Evolutionary conservation across 2,888 invertebrate species (phyloP).

Genomic region (Machimus rusticus): DNA sequence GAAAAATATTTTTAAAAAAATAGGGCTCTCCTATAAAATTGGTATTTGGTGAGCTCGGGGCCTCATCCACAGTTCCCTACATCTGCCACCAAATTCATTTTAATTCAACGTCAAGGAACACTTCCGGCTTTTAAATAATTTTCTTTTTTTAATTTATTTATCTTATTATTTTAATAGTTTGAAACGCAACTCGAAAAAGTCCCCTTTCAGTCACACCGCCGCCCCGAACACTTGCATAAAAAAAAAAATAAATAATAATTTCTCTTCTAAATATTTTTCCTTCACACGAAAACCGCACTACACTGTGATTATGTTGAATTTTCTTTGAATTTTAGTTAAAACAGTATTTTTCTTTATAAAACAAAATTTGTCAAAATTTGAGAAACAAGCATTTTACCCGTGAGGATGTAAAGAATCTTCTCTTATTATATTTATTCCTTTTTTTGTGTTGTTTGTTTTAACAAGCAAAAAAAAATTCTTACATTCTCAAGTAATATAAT

Average conservation of each 20-base stretch:
- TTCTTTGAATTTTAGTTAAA: conserved; percentile 8
- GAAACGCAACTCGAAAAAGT: not conserved
- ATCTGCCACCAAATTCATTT: not conserved
- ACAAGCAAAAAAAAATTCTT: not conserved
- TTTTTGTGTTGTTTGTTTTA: conserved; percentile 37
- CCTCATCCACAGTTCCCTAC: not conserved
- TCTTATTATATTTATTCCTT: not conserved
- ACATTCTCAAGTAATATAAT: conserved; percentile 32
- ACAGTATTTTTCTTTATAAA: not conserved
- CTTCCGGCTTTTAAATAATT: not conserved
- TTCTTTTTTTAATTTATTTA: not conserved
- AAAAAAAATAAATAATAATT: not conserved
- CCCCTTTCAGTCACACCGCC: not conserved
- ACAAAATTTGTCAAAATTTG: not conserved
- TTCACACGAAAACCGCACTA: conserved; percentile 8
- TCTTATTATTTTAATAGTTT: not conserved
- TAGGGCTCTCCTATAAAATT: not conserved
- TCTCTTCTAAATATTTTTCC: not conserved
- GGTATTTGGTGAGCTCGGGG: not conserved
- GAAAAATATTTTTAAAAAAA: not conserved
- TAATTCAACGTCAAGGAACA: not conserved
- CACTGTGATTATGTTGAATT: not conserved
- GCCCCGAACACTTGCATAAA: not conserved
- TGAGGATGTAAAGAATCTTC: not conserved
- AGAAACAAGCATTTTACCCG: not conserved